These are phyloP conservation scores for Caradrina clavipalpis DNA, from an alignment of 2,888 invertebrate genomes.

Conservation along the genomic window DNA sequence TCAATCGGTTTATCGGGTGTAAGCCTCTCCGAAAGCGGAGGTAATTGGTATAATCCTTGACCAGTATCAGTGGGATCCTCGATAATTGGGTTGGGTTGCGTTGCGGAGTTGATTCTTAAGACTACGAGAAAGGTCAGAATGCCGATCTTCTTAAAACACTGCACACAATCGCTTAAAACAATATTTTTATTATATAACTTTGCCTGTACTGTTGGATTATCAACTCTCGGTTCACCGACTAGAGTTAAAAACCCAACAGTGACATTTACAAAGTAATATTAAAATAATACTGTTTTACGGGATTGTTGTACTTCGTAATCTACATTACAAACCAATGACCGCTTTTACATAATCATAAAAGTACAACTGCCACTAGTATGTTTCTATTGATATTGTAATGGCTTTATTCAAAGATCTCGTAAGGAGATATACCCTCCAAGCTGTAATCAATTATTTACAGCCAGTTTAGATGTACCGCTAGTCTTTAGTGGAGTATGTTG, in stretches of 20 bases:
- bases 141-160: too few relatives aligned
- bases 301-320: slow-evolving; percentile 10
- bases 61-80: slow-evolving; percentile 3
- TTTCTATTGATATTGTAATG: slow-evolving; percentile 36
- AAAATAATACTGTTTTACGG: too few relatives aligned
- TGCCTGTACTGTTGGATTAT: too few relatives aligned
- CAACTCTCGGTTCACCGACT: too few relatives aligned
- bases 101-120: too few relatives aligned
- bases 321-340: slow-evolving; percentile 6
- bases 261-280: too few relatives aligned
- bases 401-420: slow-evolving; percentile 35
- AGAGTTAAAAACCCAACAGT: too few relatives aligned
- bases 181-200: too few relatives aligned
- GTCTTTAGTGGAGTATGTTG: slow-evolving; percentile 42
- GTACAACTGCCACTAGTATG: slow-evolving; percentile 17
- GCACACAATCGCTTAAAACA: too few relatives aligned
- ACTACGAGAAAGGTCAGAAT: too few relatives aligned
- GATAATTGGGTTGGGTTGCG: slow-evolving; percentile 26
- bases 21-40: slow-evolving; percentile 1
- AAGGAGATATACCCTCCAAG: slow-evolving; percentile 37
- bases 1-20: slow-evolving; percentile 25
- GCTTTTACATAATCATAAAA: slow-evolving; percentile 20
- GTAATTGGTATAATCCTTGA: slow-evolving; percentile 26
- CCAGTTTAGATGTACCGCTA: slow-evolving; percentile 37
- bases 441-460: slow-evolving; percentile 48